A percentile compares a stretch with the other conserved stretches of the same genome.
Evolutionary conservation across 1,140 invertebrate genomes (phyloP).

Genomic region (Drosophila baimaii): DNA sequence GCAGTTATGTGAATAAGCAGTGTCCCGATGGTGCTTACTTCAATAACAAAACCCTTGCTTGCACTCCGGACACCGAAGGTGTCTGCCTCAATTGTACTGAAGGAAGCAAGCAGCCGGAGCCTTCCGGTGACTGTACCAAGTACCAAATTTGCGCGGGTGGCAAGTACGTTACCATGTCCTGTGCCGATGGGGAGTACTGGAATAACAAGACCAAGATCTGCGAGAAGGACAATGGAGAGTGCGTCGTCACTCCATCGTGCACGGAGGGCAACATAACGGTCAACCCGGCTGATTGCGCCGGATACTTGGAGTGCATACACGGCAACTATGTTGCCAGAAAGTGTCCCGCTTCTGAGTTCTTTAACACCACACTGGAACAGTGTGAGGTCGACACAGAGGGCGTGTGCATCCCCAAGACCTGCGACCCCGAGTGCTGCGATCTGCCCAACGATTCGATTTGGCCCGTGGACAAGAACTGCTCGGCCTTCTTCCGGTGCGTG

Average conservation of each 20-base stretch:
- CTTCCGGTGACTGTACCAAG: slow-evolving; percentile 30
- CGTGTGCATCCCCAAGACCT: slow-evolving; percentile 52
- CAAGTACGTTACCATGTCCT: slow-evolving; percentile 17
- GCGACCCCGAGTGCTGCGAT: slow-evolving; percentile 59
- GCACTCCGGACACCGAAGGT: slow-evolving; percentile 13
- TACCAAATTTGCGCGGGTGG: slow-evolving; percentile 33
- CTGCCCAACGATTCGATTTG: slow-evolving; percentile 28
- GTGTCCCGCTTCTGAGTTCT: slow-evolving; percentile 39
- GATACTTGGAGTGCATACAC: slow-evolving; percentile 52
- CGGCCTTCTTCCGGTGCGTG: slow-evolving; percentile 54
- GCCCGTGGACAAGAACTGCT: slow-evolving; percentile 56
- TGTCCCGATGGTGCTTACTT: slow-evolving; percentile 5
- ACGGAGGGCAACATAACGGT: slow-evolving; percentile 3
- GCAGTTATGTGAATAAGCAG: not conserved
- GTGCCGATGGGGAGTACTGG: slow-evolving; percentile 28
- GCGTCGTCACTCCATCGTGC: slow-evolving; percentile 27
- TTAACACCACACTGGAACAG: slow-evolving; percentile 1
- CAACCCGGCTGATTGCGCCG: slow-evolving; percentile 50
- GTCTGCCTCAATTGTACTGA: slow-evolving; percentile 33
- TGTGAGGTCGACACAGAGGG: slow-evolving; percentile 42
- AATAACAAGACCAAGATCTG: slow-evolving; percentile 17
- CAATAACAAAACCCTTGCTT: not conserved
- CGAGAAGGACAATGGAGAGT: slow-evolving; percentile 34
- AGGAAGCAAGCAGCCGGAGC: slow-evolving; percentile 7
- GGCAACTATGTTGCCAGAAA: slow-evolving; percentile 20